Base-by-base conservation (phyloP, 2,113 vertebrate genomes). In the Microcebus tavaratra region DNA sequence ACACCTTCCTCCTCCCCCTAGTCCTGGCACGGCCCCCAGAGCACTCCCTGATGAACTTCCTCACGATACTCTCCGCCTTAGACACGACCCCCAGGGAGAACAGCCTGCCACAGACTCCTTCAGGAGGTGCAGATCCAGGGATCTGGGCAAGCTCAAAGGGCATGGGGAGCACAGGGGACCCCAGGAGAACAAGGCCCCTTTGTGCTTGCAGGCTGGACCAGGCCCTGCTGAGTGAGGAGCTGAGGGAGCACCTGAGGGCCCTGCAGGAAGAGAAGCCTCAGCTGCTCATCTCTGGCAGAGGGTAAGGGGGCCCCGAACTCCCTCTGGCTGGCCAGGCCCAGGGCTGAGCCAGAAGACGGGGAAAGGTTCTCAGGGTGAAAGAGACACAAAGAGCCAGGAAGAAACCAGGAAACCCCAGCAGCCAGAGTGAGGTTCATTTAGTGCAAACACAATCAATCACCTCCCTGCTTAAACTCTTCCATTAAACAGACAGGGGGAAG, bases 181-280 rank as follows among this genome's bases (percentile, higher is more conserved):
- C 67, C 2, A 0, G 53, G 61, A 85, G 13, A 83, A 89, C 6
- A 18, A 72, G 3, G 3, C 21, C 8, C 45, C 68, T 53, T 53
- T 91, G 39, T 87, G 31, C 21, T 87, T 79, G 3, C 61, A 97
- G 96, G 53, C 34, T 97, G 55, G 94, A 96, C n/a, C 68, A 87
- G 61, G 34, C 6, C 9, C 8, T 1, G 68, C 48, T 86, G 73
- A 79, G 79, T 1, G 27, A 92, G 2, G 18, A 97, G 39, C 39
- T 91, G 39, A 75, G 10, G 6, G 23, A 53, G 63, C 21, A 63
- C 17, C 83, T 97, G 82, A 79, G 31, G 13, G 5, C 4, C 68
- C 78, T 97, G 48, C 1, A 90, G 48, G 3, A 65, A 29, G 18
- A 88, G 79, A 96, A 61, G 13, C 61, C 68, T 8, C 31, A 12